Conservation (phyloP, 2,113 vertebrate genomes). For the Ariopsis seemanni region DNA sequence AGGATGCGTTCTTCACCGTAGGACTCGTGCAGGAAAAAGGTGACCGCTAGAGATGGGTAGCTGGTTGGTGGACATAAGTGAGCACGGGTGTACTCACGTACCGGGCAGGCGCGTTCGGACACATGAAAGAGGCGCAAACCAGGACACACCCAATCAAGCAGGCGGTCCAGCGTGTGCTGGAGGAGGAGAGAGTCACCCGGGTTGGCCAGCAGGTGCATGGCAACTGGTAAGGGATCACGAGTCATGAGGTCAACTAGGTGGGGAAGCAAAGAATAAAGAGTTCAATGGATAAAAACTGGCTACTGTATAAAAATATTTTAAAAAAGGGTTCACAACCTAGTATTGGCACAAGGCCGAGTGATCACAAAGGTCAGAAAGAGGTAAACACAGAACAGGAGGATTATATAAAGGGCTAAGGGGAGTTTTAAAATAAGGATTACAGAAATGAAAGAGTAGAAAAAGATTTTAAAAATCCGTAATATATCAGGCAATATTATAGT, state of each 20-base stretch:
- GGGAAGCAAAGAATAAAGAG: neutral
- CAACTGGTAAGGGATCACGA: constrained; percentile 70
- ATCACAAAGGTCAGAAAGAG: neutral
- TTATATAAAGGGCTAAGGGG: neutral
- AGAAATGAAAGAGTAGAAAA: neutral
- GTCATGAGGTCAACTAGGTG: constrained; percentile 60
- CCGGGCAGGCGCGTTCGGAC: constrained; percentile 77
- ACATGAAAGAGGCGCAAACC: constrained; percentile 84
- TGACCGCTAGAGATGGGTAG: constrained; percentile 85
- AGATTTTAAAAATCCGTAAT: neutral
- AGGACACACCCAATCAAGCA: constrained; percentile 81
- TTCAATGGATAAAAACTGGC: constrained; percentile 8
- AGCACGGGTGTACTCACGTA: constrained; percentile 59
- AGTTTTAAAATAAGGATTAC: neutral
- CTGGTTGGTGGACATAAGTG: constrained; percentile 60
- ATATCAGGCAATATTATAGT: neutral
- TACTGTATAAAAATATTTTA: neutral
- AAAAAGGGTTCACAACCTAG: neutral
- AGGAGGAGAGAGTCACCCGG: constrained; percentile 77
- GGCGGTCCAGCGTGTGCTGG: constrained; percentile 82
- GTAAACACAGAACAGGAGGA: neutral
- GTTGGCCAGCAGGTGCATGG: constrained; percentile 84
- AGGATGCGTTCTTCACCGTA: constrained; percentile 83
- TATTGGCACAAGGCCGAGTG: neutral
- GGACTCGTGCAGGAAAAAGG: constrained; percentile 84